Base-by-base conservation (phyloP, 2,888 invertebrate species). In the Epistrophe eligans region DNA sequence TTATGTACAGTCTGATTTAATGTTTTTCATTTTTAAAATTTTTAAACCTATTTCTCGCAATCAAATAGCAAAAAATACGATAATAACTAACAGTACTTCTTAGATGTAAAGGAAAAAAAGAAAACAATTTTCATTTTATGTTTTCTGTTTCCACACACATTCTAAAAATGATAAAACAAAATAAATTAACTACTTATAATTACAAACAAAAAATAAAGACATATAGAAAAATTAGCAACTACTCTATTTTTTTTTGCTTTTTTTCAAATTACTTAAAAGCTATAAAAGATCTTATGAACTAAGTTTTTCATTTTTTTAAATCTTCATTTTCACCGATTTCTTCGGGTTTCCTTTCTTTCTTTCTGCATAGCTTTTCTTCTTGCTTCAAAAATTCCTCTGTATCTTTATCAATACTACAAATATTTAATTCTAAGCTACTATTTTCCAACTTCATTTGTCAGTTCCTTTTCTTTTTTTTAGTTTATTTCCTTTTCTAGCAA, bases 161-260 rank as follows among this genome's bases (percentile, higher is more conserved):
- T 58, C 74, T 60, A 77, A 79, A 79, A 82, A 87, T 76, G 67
- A 76, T 83, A 79, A 62, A 83, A 88, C 73, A 84, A 81, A 88
- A 88, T 88, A 88, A 88, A 88, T 88, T 88, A 88, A 88, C 88
- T 88, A 88, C 88, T 88, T 88, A 88, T 74, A 88, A 77, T 76
- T 84, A 84, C 67, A 76, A 70, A 62, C 0, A 72, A 43, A 40
- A 84, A 84, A 19, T 19, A 48, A 35, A 67, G 70, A 84, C 74
- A 62, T 71, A 84, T 74, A 84, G 73, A 84, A 84, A 84, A 80
- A 79, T 79, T 84, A 84, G 80, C 80, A 77, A 84, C 80, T 88
- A 84, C 73, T 66, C 77, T 74, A 84, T 38, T 73, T 79, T 45
- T 62, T 32, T 55, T 17, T 4, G 45, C 24, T 58, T 40, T 28